These are phyloP conservation scores for Pachyuromys duprasi DNA, from an alignment of 2,797 vertebrate species.

Conservation along the genomic window DNA sequence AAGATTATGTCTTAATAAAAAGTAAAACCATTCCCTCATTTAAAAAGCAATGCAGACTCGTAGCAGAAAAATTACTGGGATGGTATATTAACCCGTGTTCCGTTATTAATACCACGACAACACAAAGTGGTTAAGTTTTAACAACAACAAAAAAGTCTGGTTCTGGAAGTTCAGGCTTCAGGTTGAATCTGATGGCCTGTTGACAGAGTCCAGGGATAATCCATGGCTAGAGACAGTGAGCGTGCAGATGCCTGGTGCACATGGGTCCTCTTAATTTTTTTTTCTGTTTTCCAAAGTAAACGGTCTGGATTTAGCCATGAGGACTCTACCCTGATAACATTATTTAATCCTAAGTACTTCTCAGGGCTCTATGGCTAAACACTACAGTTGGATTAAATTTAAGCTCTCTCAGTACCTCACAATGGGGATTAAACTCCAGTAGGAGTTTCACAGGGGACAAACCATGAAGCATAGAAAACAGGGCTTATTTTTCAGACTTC, in stretches of 20 bases:
- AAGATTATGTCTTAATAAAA: slow-evolving; percentile 34
- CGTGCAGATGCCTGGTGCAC: not conserved
- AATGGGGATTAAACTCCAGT: not conserved
- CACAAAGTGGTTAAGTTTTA: not conserved
- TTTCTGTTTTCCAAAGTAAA: not conserved
- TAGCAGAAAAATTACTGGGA: not conserved
- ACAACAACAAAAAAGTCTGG: not conserved
- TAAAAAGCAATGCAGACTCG: not conserved
- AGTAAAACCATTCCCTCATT: not conserved
- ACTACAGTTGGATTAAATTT: not conserved
- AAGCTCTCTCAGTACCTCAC: not conserved
- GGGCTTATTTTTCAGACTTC: not conserved
- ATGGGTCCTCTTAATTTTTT: not conserved
- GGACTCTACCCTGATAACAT: not conserved
- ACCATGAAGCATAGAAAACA: not conserved
- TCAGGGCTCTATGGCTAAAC: not conserved
- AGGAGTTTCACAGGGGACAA: not conserved
- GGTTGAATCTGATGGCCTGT: not conserved
- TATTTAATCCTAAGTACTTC: not conserved
- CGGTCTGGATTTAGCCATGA: not conserved
- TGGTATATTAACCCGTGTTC: not conserved
- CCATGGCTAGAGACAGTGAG: not conserved
- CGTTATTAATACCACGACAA: not conserved
- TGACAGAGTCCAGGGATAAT: not conserved
- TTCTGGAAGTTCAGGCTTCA: not conserved